Conservation (phyloP, 2,888 invertebrate species). For the Cotesia congregata region DNA sequence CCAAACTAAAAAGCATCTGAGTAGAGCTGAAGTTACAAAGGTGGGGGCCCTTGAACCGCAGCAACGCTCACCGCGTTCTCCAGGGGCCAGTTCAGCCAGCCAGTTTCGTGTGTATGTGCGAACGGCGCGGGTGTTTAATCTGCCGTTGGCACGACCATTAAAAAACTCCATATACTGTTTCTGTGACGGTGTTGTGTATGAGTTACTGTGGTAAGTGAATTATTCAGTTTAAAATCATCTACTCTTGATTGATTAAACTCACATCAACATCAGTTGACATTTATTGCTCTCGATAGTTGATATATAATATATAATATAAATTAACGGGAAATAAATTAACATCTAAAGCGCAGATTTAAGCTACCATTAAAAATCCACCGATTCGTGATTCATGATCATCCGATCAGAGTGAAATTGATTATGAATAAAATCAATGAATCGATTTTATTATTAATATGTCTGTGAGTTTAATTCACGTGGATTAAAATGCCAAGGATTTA, state of each 20-base stretch:
- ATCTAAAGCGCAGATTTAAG: too few relatives aligned
- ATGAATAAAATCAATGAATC: conserved; percentile 7
- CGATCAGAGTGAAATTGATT: neutral
- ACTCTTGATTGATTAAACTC: too few relatives aligned
- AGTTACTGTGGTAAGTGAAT: neutral
- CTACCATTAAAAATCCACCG: too few relatives aligned
- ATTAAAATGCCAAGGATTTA: conserved; percentile 33
- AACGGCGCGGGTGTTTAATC: conserved; percentile 52
- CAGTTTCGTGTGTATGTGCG: conserved; percentile 56
- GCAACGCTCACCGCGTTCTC: conserved; percentile 49
- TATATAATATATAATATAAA: too few relatives aligned
- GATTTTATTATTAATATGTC: neutral
- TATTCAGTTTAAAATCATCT: neutral
- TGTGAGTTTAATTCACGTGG: conserved; percentile 32
- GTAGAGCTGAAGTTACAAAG: conserved; percentile 10
- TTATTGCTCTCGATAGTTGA: neutral
- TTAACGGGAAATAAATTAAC: too few relatives aligned
- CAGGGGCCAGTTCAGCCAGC: conserved; percentile 50
- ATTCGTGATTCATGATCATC: neutral
- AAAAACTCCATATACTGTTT: conserved; percentile 4
- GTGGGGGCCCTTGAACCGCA: conserved; percentile 17
- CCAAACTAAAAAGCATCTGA: conserved; percentile 7
- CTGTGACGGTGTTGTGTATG: neutral
- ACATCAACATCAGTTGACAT: neutral
- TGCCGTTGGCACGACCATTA: conserved; percentile 41